phyloP scores from a whole-genome alignment of 1,140 invertebrate species.

The Lepidotrigona ventralis region DNA sequence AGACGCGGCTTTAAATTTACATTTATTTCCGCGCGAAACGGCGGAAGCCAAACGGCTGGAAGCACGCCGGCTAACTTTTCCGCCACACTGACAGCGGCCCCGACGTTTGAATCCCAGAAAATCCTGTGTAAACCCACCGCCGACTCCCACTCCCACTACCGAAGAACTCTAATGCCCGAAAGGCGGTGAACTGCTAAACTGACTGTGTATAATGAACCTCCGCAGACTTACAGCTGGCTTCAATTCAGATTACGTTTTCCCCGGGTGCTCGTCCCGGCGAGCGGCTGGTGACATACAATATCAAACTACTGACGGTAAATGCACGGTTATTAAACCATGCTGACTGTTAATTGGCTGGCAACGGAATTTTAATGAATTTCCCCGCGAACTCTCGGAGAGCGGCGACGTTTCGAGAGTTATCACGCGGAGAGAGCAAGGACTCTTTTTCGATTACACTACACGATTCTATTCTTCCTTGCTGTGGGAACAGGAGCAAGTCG shows the following conservation, averaged over 20 bases:
- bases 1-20: slow-evolving; percentile 63
- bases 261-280: not conserved
- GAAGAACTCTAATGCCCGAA: slow-evolving; percentile 56
- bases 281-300: not conserved
- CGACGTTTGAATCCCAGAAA: slow-evolving; percentile 62
- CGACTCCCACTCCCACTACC: slow-evolving; percentile 15
- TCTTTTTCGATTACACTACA: not conserved
- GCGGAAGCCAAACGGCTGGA: slow-evolving; percentile 58
- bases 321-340: not conserved
- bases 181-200: slow-evolving; percentile 56
- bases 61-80: slow-evolving; percentile 64
- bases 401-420: not conserved
- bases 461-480: no score
- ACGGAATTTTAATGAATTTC: not conserved
- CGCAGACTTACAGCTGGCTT: not conserved
- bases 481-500: no score
- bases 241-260: slow-evolving; percentile 1
- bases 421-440: not conserved
- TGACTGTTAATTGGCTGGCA: not conserved
- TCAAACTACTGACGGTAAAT: not conserved
- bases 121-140: slow-evolving; percentile 59
- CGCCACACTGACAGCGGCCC: slow-evolving; percentile 51
- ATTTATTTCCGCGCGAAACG: slow-evolving; percentile 62
- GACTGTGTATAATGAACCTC: slow-evolving; percentile 39
- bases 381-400: not conserved